Evolutionary conservation across 2,888 invertebrate genomes (phyloP).

Genomic region (Mechanitis mazaeus): DNA sequence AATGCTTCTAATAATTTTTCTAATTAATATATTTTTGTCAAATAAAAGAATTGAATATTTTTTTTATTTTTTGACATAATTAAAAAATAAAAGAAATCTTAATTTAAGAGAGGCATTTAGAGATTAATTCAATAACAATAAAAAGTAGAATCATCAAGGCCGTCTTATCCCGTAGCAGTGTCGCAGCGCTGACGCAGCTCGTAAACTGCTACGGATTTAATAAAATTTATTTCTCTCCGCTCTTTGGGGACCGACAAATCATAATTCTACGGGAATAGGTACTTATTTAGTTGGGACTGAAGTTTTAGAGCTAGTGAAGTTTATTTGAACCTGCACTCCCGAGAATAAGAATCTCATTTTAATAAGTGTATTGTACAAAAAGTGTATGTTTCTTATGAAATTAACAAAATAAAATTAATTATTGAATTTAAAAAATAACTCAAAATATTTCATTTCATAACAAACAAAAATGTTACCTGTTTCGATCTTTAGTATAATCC

Average conservation of each 20-base stretch:
- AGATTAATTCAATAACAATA: background rate
- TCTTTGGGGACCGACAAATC: conserved; percentile 70
- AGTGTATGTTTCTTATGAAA: too few species aligned
- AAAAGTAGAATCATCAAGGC: background rate
- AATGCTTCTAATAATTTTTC: too few species aligned
- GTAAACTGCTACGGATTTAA: conserved; percentile 71
- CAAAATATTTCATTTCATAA: too few species aligned
- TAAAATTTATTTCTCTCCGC: conserved; percentile 71
- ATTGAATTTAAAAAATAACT: too few species aligned
- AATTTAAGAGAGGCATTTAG: background rate
- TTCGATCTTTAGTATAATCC: too few species aligned
- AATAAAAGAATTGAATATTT: too few species aligned
- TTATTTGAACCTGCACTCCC: conserved; percentile 55
- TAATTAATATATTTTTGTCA: too few species aligned
- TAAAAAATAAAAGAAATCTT: too few species aligned
- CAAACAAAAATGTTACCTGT: too few species aligned
- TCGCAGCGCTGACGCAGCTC: conserved; percentile 62
- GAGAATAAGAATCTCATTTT: conserved; percentile 36
- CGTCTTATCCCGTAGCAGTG: conserved; percentile 39
- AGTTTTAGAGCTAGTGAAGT: conserved; percentile 60
- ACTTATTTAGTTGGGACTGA: conserved; percentile 69
- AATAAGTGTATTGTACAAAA: conserved; percentile 15
- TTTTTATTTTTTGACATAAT: too few species aligned
- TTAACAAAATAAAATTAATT: too few species aligned
- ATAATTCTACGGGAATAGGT: conserved; percentile 61